Conservation (phyloP, 1,140 invertebrate genomes). For the Heterodera carotae region DNA sequence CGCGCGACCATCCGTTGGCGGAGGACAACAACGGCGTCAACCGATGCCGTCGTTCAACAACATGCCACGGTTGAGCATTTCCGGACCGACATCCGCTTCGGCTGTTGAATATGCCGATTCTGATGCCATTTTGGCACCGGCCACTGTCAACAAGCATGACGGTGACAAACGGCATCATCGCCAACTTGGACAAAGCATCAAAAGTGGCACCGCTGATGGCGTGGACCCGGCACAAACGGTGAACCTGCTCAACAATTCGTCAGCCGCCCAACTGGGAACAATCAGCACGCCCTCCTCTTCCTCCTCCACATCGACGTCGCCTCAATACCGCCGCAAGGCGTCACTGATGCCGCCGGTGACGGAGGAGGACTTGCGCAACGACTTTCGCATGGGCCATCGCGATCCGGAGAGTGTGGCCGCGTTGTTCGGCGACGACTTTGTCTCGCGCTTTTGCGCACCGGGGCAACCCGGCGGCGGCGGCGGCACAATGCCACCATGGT, state of each 20-base stretch:
- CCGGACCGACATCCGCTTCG: too few relatives aligned
- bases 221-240: too few relatives aligned
- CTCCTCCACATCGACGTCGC: background rate
- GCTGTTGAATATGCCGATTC: too few relatives aligned
- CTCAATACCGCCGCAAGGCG: slow-evolving; percentile 37
- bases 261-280: too few relatives aligned
- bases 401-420: slow-evolving; percentile 48
- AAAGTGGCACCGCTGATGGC: too few relatives aligned
- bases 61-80: background rate
- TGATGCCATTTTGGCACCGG: too few relatives aligned
- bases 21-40: too few relatives aligned
- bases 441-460: slow-evolving; percentile 48
- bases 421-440: slow-evolving; percentile 54
- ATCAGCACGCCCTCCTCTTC: background rate
- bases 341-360: slow-evolving; percentile 53
- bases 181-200: too few relatives aligned
- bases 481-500: background rate
- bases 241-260: background rate
- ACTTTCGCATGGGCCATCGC: slow-evolving; percentile 37
- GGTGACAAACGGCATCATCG: too few relatives aligned
- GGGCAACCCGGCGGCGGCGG: background rate
- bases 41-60: too few relatives aligned
- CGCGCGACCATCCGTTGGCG: too few relatives aligned
- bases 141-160: too few relatives aligned
- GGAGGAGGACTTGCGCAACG: slow-evolving; percentile 44